phyloP scores from a whole-genome alignment of 1,140 invertebrate genomes.

The Aphaenogaster ashmeadi region DNA sequence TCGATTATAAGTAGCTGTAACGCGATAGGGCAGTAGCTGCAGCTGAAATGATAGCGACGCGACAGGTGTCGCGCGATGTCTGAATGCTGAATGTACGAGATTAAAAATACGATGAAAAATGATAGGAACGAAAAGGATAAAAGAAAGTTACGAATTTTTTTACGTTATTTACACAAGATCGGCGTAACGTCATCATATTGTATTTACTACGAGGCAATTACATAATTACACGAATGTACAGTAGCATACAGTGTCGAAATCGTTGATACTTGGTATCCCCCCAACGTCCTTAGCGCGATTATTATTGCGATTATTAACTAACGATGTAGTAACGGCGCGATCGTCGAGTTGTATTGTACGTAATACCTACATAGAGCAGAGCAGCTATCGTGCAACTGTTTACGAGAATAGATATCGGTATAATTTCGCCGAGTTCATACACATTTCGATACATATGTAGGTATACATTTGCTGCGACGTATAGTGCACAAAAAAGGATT shows the following conservation, averaged over 20 bases:
- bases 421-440: background rate
- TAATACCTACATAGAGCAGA: slow-evolving; percentile 57
- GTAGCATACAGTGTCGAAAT: slow-evolving; percentile 71
- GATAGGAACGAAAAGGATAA: background rate
- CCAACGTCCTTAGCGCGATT: background rate
- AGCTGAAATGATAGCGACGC: too few relatives aligned
- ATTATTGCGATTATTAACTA: slow-evolving; percentile 40
- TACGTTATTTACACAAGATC: slow-evolving; percentile 37
- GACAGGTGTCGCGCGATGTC: too few relatives aligned
- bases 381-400: background rate
- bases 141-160: background rate
- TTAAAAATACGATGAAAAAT: background rate
- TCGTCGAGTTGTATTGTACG: slow-evolving; percentile 26
- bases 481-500: background rate
- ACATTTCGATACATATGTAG: background rate
- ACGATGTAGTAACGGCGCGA: slow-evolving; percentile 29
- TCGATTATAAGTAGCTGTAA: too few relatives aligned
- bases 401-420: background rate
- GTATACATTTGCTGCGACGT: background rate
- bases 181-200: slow-evolving; percentile 72
- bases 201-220: slow-evolving; percentile 79
- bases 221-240: slow-evolving; percentile 74
- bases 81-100: too few relatives aligned
- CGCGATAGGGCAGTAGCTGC: too few relatives aligned
- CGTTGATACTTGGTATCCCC: slow-evolving; percentile 4